Base-by-base conservation (phyloP, 2,797 vertebrate species). In the Eupleurogrammus muticus region DNA sequence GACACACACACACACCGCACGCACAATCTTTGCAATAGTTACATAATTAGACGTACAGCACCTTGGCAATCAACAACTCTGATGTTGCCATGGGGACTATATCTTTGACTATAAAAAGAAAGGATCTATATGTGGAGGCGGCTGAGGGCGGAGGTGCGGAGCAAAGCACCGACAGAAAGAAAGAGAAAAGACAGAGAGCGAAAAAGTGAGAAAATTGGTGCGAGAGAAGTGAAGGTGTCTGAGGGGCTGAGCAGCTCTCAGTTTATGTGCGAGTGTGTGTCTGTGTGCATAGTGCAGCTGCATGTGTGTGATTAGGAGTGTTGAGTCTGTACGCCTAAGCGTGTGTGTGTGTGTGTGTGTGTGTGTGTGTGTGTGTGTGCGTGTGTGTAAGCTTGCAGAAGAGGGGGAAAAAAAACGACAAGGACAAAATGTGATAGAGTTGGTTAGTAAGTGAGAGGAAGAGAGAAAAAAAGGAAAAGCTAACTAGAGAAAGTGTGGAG, bases 41-140 rank as follows among this genome's bases (percentile, higher is more conserved):
- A 89, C 86, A 87, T 89, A 90, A 93, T 91, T 92, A 89, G 82
- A 91, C 54, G 70, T 89, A 84, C 83, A 81, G 86, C 85, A 88
- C 82, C 87, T 88, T 86, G 86, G 89, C 90, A 92, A 93, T 92
- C 91, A 93, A 91, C 91, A 92, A 87, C 87, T 81, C 82, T 77
- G 87, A 92, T 80, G 90, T 86, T 92, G 81, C 90, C 87, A 90
- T 92, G 87, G 89, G 92, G 91, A 92, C 91, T 87, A 88, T 69
- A 70, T 83, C 85, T 85, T 77, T 78, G 82, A 89, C 84, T 90
- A 92, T 92, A 92, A 92, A 91, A 92, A 90, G 89, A 89, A 83
- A 84, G 82, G 83, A 92, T 91, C 90, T 84, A 92, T 90, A 89
- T 81, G 81, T 81, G 88, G 79, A 91, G 89, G 90, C 73, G 81